Percentiles rank a stretch among this genome's conserved stretches.
These are phyloP conservation scores for Copsychus sechellarum DNA, from an alignment of 2,113 vertebrate genomes.

Conservation along the genomic window DNA sequence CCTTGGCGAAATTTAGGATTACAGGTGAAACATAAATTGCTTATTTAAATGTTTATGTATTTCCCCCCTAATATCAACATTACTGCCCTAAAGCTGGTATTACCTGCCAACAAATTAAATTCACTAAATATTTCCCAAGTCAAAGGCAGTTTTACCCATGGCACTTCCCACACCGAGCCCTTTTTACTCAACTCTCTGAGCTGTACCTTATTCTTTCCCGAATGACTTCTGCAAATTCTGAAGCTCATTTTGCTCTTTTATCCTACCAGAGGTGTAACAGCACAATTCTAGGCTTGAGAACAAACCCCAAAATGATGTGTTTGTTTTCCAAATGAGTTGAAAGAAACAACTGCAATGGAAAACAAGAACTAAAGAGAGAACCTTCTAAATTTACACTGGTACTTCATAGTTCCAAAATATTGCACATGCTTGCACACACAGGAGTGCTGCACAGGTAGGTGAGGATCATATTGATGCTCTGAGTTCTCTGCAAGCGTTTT, in stretches of 20 bases:
- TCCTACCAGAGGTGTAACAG: background rate
- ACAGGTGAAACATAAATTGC: background rate
- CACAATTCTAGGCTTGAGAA: background rate
- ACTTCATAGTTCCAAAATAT: background rate
- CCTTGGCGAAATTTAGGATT: background rate
- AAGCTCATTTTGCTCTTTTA: background rate
- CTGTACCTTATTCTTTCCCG: background rate
- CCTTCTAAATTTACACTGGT: background rate
- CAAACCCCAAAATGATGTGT: background rate
- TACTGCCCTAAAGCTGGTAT: background rate
- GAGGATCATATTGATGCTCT: background rate
- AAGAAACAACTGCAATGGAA: background rate
- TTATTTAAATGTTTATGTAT: background rate
- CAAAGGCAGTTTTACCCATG: background rate
- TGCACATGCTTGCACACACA: background rate
- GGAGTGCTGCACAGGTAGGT: too few relatives aligned
- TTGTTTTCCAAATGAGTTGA: background rate
- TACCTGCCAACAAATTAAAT: background rate
- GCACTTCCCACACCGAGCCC: background rate
- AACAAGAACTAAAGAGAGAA: background rate
- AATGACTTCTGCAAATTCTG: background rate
- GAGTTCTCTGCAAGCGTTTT: background rate
- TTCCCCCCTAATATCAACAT: background rate
- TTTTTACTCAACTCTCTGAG: background rate
- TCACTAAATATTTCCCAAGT: too few relatives aligned